Evolutionary conservation across 2,113 vertebrate genomes (phyloP), one percentile per base, ranked within the genome.

Genomic region (Choloepus hoffmanni): DNA sequence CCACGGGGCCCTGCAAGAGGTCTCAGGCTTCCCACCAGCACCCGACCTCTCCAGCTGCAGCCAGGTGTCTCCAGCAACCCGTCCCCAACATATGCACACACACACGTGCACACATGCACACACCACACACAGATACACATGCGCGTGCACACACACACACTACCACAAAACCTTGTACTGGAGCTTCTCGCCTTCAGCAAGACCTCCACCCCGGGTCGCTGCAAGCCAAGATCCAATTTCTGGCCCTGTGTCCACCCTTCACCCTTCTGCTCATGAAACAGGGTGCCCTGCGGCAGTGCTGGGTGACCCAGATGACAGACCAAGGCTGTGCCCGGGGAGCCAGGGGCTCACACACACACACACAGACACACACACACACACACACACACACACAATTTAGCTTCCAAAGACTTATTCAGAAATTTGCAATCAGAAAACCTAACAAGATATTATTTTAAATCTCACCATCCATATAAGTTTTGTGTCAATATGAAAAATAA

Each of bases 1-100:
- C n/a, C 81, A 10, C 0, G 0, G 26, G 6, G 33, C 40, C 85
- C 60, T n/a, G 84, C 15, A 9, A 9, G 4, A 87, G 36, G 13
- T 21, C 12, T 3, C 0, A 16, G 1, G 14, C 79, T 36, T 55
- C 95, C 40, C 82, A 79, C 76, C 48, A 63, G 45, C 4, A 15
- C 60, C 45, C 6, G 0, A 0, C 10, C 73, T 36, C 2, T 2
- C 86, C 93, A 88, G 81, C 83, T 85, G 90, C 13, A 5, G 28
- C 87, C 97, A 91, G 89, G 60, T 73, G 79, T 90, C 73, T 15
- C 85, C 81, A 95, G 60, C 11, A 33, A 9, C 26, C 67, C 70
- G 67, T 14, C 19, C 43, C 43, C 48, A 15, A 16, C 13, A 43
- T 58, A 7, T 24, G 21, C 5, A 43, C 67, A 33, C 30, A n/a